Conservation (phyloP, 2,888 invertebrate species). For the Liposcelis brunnea region DNA sequence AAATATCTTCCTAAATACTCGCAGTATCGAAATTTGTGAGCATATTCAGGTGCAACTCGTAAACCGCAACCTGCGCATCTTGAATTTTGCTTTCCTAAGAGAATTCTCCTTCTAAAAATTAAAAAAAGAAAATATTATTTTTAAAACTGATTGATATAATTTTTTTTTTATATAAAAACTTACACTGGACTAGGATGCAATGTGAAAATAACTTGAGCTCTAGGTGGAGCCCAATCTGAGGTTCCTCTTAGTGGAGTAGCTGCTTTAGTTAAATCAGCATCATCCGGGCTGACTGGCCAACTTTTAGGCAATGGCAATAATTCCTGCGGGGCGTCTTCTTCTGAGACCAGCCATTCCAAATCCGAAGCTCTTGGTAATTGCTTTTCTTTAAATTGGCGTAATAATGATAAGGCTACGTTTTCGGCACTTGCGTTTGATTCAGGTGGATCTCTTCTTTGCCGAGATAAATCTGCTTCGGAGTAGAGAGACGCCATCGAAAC, state of each 20-base stretch:
- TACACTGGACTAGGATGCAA: constrained; percentile 51
- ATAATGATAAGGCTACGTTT: constrained; percentile 56
- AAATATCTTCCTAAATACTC: constrained; percentile 71
- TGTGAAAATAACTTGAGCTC: constrained; percentile 68
- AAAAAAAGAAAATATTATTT: constrained; percentile 11
- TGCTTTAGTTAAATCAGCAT: constrained; percentile 26
- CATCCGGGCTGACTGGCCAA: constrained; percentile 49
- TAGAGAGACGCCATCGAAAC: constrained; percentile 46
- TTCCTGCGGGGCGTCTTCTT: constrained; percentile 56
- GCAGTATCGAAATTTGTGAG: constrained; percentile 60
- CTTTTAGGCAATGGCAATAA: constrained; percentile 58
- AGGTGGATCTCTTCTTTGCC: constrained; percentile 27
- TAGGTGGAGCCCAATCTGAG: constrained; percentile 66
- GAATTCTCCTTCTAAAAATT: constrained; percentile 36
- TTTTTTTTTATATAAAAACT: constrained; percentile 21
- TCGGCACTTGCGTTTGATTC: constrained; percentile 35
- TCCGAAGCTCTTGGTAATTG: constrained; percentile 62
- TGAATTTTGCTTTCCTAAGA: constrained; percentile 55
- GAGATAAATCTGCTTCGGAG: constrained; percentile 35
- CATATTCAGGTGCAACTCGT: constrained; percentile 52
- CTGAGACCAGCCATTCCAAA: constrained; percentile 62
- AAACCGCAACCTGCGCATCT: constrained; percentile 75
- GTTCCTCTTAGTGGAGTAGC: constrained; percentile 49
- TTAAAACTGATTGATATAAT: not conserved
- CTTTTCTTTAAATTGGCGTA: constrained; percentile 57